Base-by-base conservation (phyloP, 2,888 invertebrate genomes). In the Argyra leucocephala region DNA sequence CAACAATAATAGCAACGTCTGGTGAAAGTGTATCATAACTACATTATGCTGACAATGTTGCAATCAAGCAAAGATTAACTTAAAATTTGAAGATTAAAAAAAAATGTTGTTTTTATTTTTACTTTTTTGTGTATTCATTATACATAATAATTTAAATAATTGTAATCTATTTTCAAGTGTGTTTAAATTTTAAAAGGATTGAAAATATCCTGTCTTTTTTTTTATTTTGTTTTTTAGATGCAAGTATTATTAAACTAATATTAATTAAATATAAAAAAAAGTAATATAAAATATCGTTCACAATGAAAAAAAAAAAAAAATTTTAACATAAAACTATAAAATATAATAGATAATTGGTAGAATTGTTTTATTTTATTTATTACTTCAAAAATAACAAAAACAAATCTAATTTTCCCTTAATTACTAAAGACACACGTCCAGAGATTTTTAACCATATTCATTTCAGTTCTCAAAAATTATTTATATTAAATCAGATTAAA, bases 11-110 rank as follows among this genome's bases (percentile, higher is more conserved):
- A 48, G 18, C 48, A 48, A 3, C n/a, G 18, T 48, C 48, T 9
- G 48, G 48, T 2, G 48, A 48, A 48, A 48, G 48, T 48, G 48
- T 48, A 48, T 48, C 48, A 48, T 48, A 48, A 48, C 48, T 48
- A 48, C 18, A 48, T 31, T 31, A 10, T 10, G 7, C 7, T 48
- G 48, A 48, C 4, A 48, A 48, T 12, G 48, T n/a, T 6, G 2
- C 18, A 48, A 18, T n/a, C 12, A 48, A 9, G 18, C 12, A 4
- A 48, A 48, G 48, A n/a, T 18, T 48, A 48, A 48, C 18, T 48
- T 48, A n/a, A 48, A 18, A 15, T 15, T 48, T 18, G 48, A 48
- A 48, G 18, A n/a, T 48, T n/a, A n/a, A n/a, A n/a, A n/a, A n/a
- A n/a, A n/a, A n/a, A 18, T 48, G 18, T 18, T 48, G 48, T 48